A percentile compares a stretch with the other conserved stretches of the same genome.
Evolutionary conservation across 35 echinoderm and acorn worm genomes (phyloP).

Genomic region (Anneissia japonica): DNA sequence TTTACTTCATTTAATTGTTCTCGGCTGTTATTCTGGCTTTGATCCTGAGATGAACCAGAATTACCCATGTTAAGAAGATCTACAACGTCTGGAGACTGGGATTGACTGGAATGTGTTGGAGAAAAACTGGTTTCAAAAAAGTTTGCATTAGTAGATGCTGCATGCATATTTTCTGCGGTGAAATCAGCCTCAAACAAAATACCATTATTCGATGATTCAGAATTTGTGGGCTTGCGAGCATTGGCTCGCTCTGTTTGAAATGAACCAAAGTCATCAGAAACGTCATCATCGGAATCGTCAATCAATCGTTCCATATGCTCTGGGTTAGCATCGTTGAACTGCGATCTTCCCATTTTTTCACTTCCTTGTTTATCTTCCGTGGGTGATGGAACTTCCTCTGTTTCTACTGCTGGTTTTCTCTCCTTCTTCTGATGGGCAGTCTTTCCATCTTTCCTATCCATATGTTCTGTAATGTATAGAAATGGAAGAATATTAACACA

Average conservation of each 20-base stretch:
- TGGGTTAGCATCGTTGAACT: conserved; percentile 27
- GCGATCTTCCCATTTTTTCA: neutral
- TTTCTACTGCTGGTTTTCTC: neutral
- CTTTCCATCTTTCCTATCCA: neutral
- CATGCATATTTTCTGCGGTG: neutral
- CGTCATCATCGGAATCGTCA: conserved; percentile 53
- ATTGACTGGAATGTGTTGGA: conserved; percentile 25
- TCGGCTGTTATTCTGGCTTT: neutral
- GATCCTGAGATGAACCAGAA: neutral
- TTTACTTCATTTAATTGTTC: conserved; percentile 10
- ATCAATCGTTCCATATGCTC: conserved; percentile 50
- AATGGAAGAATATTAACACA: no score
- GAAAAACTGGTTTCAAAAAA: conserved; percentile 50
- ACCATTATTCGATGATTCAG: neutral
- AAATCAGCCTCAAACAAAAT: conserved; percentile 44
- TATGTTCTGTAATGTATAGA: neutral
- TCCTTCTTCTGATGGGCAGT: neutral
- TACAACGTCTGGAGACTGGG: conserved; percentile 8
- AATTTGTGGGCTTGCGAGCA: neutral
- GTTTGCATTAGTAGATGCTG: neutral
- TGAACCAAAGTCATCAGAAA: conserved; percentile 54
- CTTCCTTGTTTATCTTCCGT: neutral
- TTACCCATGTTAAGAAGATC: conserved; percentile 61
- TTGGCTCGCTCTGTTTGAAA: conserved; percentile 21
- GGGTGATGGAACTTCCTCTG: neutral